Evolutionary conservation across 2,888 invertebrate species (phyloP).

Genomic region (Synanthedon tipuliformis): DNA sequence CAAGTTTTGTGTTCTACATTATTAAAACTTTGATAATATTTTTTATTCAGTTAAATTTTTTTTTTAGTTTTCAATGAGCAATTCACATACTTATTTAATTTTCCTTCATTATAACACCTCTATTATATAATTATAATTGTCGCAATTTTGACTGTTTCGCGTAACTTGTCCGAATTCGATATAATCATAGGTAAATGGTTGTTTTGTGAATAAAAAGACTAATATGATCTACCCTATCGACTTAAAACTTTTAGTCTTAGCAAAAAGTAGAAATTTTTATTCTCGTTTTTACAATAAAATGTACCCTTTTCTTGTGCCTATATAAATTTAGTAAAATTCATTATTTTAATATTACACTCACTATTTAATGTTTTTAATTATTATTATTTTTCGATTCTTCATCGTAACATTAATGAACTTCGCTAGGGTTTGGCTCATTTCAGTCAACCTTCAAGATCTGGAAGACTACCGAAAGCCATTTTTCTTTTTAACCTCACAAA

Average conservation of each 20-base stretch:
- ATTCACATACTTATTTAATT: not conserved
- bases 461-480: constrained; percentile 49
- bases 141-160: not conserved
- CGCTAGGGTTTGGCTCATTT: constrained; percentile 44
- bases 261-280: constrained; percentile 34
- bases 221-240: constrained; percentile 2
- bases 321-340: constrained; percentile 32
- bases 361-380: not conserved
- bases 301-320: constrained; percentile 38
- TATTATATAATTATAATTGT: not conserved
- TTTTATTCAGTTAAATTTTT: too few species aligned
- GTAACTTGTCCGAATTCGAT: not conserved
- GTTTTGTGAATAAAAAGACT: not conserved
- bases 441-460: constrained; percentile 53
- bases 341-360: constrained; percentile 7
- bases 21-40: too few species aligned
- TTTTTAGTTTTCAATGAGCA: not conserved
- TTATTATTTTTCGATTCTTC: constrained; percentile 24
- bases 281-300: constrained; percentile 23
- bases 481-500: constrained; percentile 12
- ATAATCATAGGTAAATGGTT: not conserved
- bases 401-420: constrained; percentile 43
- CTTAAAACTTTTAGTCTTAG: constrained; percentile 27
- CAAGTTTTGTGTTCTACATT: too few species aligned
- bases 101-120: not conserved